A percentile compares a stretch with the other conserved stretches of the same genome.
Conservation (phyloP, 2,113 vertebrate species). For the Stomatorhinus ivindoensis region DNA sequence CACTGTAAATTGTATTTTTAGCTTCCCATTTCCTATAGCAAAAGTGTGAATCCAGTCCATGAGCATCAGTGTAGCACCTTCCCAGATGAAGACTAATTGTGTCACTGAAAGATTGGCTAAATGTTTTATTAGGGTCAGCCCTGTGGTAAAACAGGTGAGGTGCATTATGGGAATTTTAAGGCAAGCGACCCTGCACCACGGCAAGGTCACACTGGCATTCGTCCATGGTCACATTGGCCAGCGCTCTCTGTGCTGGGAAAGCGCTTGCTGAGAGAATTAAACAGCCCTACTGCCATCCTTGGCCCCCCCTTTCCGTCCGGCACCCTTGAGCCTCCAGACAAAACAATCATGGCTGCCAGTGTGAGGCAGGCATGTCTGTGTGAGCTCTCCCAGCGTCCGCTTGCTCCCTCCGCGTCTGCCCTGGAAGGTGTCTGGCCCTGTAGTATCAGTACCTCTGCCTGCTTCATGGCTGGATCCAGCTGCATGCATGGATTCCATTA, state of each 20-base stretch:
- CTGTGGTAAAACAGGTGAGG: neutral
- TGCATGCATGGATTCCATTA: neutral
- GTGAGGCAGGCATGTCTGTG: constrained; percentile 49
- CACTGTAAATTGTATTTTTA: neutral
- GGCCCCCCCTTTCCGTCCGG: neutral
- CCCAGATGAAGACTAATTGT: neutral
- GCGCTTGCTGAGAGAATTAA: constrained; percentile 11
- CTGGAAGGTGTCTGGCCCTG: constrained; percentile 44
- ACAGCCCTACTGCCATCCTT: neutral
- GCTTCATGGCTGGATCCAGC: neutral
- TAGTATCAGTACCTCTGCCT: constrained; percentile 39
- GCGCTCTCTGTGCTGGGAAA: neutral
- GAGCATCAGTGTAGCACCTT: neutral
- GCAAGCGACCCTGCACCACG: neutral
- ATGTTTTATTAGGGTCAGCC: constrained; percentile 1
- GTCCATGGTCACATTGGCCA: neutral
- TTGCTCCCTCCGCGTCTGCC: constrained; percentile 45
- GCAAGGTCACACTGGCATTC: constrained; percentile 7
- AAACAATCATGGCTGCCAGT: constrained; percentile 36
- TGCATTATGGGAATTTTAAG: neutral
- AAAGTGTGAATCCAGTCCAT: neutral
- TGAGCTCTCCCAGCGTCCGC: constrained; percentile 51
- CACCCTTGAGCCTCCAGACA: constrained; percentile 17
- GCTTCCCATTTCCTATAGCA: neutral
- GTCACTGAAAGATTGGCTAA: neutral